A percentile compares a stretch with the other conserved stretches of the same genome.
Evolutionary conservation across 1,140 invertebrate genomes (phyloP).

Genomic region (Drosophila obscura): DNA sequence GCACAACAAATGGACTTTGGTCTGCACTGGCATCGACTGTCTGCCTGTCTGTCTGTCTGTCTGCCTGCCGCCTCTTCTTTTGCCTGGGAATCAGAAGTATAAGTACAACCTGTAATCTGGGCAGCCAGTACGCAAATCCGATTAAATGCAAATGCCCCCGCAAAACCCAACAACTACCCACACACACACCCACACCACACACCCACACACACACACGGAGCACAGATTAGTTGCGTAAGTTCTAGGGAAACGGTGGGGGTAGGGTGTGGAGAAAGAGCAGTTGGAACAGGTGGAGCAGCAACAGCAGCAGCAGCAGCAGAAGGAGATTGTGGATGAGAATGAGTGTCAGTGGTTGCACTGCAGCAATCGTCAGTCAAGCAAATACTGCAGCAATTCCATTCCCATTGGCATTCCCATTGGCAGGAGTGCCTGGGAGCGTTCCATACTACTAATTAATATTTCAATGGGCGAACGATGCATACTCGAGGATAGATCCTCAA

Average conservation of each 20-base stretch:
- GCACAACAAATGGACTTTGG: slow-evolving; percentile 75
- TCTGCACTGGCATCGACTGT: slow-evolving; percentile 11
- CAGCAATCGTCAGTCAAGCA: slow-evolving; percentile 65
- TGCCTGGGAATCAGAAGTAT: slow-evolving; percentile 45
- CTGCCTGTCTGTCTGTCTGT: slow-evolving; percentile 11
- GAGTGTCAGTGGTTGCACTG: slow-evolving; percentile 55
- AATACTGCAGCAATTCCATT: slow-evolving; percentile 65
- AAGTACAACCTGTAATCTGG: slow-evolving; percentile 74
- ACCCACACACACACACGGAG: slow-evolving; percentile 13
- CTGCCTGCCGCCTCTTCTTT: slow-evolving; percentile 31
- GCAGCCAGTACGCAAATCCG: slow-evolving; percentile 61
- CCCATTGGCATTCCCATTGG: background rate
- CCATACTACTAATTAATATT: slow-evolving; percentile 74
- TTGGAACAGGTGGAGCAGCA: slow-evolving; percentile 16
- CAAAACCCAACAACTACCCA: slow-evolving; percentile 9
- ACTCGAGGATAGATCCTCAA: slow-evolving; percentile 14
- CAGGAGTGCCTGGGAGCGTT: background rate
- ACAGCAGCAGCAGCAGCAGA: slow-evolving; percentile 12
- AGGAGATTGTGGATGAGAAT: background rate
- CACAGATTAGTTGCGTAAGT: slow-evolving; percentile 79
- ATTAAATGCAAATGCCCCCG: slow-evolving; percentile 75
- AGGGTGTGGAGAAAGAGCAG: background rate
- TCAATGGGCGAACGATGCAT: slow-evolving; percentile 56
- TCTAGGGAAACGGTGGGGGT: slow-evolving; percentile 46
- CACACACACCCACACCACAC: slow-evolving; percentile 12